These are phyloP conservation scores for Acronicta alni DNA, from an alignment of 2,888 invertebrate genomes.

Conservation along the genomic window DNA sequence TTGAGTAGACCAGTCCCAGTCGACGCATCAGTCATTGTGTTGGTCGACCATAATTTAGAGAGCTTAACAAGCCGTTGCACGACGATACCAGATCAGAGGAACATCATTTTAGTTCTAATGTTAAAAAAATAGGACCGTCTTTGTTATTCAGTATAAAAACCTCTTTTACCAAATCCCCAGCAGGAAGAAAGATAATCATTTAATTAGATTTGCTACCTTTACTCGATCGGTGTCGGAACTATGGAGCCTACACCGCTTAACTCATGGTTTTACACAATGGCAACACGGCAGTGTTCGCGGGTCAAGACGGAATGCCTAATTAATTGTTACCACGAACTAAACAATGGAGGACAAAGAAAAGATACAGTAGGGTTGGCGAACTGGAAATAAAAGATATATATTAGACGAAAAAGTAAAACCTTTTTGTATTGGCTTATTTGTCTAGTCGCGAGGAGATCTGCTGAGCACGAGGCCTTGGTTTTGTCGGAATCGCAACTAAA, in stretches of 20 bases:
- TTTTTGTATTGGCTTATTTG: too few species aligned
- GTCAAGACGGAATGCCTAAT: slow-evolving; percentile 53
- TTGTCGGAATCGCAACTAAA: too few species aligned
- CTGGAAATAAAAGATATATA: background rate
- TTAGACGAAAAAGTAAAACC: background rate
- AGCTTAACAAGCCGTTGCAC: too few species aligned
- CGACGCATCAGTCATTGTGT: too few species aligned
- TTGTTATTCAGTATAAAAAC: background rate
- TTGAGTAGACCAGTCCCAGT: too few species aligned
- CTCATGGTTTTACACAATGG: slow-evolving; percentile 40
- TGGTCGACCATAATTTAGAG: too few species aligned
- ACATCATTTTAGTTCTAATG: too few species aligned
- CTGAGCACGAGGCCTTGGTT: too few species aligned
- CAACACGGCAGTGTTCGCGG: slow-evolving; percentile 29
- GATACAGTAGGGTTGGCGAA: slow-evolving; percentile 34
- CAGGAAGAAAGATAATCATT: slow-evolving; percentile 7
- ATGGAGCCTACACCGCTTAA: slow-evolving; percentile 20
- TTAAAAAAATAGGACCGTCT: too few species aligned
- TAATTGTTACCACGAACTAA: slow-evolving; percentile 50
- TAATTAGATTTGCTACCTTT: slow-evolving; percentile 15
- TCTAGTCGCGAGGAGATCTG: too few species aligned
- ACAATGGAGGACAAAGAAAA: slow-evolving; percentile 55
- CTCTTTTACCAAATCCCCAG: background rate
- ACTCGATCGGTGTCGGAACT: slow-evolving; percentile 31
- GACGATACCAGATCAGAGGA: too few species aligned